These are phyloP conservation scores for Smittia aterrima DNA, from an alignment of 2,888 invertebrate species.

Conservation along the genomic window DNA sequence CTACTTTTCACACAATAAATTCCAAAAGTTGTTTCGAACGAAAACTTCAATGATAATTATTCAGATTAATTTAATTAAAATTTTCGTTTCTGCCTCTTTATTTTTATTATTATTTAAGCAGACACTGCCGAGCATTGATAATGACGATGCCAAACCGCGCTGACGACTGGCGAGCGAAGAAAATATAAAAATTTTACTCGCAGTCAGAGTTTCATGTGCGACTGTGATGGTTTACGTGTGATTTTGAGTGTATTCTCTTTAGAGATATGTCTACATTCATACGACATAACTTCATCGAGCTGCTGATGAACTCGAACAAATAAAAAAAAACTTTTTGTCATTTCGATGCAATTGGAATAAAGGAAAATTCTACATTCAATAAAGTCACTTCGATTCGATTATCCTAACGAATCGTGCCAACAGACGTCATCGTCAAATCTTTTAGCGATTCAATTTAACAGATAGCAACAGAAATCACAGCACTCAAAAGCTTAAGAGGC, in stretches of 20 bases:
- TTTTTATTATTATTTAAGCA: not conserved
- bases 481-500: not conserved
- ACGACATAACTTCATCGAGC: not conserved
- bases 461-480: slow-evolving; percentile 2
- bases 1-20: not conserved
- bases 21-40: not conserved
- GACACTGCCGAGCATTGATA: slow-evolving; percentile 6
- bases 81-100: not conserved
- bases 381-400: too few species aligned
- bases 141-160: not conserved
- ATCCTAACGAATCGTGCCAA: not conserved
- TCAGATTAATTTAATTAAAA: slow-evolving; percentile 16
- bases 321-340: not conserved
- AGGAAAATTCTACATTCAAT: too few species aligned
- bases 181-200: not conserved
- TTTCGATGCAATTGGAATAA: too few species aligned
- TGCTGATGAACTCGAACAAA: not conserved
- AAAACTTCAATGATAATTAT: not conserved
- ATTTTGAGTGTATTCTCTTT: not conserved
- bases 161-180: slow-evolving; percentile 19
- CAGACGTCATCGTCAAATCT: not conserved
- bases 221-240: not conserved
- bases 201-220: not conserved
- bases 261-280: not conserved
- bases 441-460: not conserved